Percentiles rank a stretch among this genome's conserved stretches.
phyloP scores from a whole-genome alignment of 1,140 invertebrate genomes.

The Parapsyche elsis region DNA sequence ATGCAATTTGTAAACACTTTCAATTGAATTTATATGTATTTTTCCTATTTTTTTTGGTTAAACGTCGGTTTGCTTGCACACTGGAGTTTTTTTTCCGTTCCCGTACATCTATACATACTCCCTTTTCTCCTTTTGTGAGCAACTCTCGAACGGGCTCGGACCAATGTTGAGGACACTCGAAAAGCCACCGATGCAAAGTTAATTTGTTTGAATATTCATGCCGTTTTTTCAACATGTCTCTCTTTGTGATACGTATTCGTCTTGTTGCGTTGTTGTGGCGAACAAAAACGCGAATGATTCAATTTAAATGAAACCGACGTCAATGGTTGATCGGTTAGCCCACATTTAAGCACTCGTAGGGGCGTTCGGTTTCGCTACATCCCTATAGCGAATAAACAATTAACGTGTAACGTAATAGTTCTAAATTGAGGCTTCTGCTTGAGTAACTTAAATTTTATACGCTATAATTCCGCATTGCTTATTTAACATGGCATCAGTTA shows the following conservation, averaged over 20 bases:
- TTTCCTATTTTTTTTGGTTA: conserved; percentile 9
- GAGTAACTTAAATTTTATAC: not conserved
- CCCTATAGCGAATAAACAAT: not conserved
- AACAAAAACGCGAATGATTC: conserved; percentile 38
- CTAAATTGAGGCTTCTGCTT: not conserved
- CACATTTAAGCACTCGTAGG: not conserved
- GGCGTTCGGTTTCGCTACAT: not conserved
- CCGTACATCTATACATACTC: conserved; percentile 10
- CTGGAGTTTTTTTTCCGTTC: not conserved
- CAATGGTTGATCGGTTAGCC: conserved; percentile 34
- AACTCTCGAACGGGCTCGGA: conserved; percentile 45
- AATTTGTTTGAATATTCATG: conserved; percentile 55
- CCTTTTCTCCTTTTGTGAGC: conserved; percentile 41
- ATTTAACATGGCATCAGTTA: too few species aligned
- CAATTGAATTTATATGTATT: conserved; percentile 2
- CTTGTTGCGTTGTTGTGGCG: conserved; percentile 39
- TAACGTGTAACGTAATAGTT: not conserved
- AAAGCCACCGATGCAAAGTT: conserved; percentile 51
- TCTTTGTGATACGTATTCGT: conserved; percentile 43
- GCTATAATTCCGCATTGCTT: too few species aligned
- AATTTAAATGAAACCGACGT: conserved; percentile 32
- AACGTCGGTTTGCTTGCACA: conserved; percentile 5
- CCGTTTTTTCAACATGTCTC: conserved; percentile 38
- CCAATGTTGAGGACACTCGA: conserved; percentile 51
- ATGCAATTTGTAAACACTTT: not conserved